A percentile compares a stretch with the other conserved stretches of the same genome.
phyloP scores from a whole-genome alignment of 2,888 invertebrate species.

The Tiphia femorata region DNA sequence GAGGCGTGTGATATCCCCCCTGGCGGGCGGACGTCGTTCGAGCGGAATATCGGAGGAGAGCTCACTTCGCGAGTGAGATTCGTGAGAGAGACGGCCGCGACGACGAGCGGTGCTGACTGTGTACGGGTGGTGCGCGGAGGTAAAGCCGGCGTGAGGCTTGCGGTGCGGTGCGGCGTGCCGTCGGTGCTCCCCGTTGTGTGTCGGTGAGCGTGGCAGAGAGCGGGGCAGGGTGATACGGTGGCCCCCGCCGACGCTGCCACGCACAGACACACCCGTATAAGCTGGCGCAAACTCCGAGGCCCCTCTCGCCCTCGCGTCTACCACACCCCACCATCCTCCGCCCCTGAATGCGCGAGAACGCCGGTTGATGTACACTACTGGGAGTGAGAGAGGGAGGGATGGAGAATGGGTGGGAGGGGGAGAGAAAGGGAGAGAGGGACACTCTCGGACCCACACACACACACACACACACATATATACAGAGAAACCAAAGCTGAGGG shows the following conservation, averaged over 20 bases:
- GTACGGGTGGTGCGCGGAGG: not conserved
- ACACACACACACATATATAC: not conserved
- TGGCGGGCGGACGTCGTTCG: conserved; percentile 32
- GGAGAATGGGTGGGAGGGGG: not conserved
- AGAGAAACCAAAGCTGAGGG: not conserved
- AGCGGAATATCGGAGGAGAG: conserved; percentile 44
- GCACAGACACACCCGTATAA: too few species aligned
- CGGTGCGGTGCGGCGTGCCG: too few species aligned
- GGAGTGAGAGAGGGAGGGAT: conserved; percentile 4
- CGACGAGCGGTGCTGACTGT: conserved; percentile 3
- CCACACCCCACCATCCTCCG: too few species aligned
- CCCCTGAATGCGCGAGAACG: too few species aligned
- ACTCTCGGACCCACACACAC: not conserved
- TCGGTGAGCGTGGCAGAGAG: too few species aligned
- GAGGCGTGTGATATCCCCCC: conserved; percentile 50
- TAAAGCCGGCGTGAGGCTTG: too few species aligned
- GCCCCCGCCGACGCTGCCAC: too few species aligned
- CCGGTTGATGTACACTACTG: too few species aligned
- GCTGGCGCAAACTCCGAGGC: too few species aligned
- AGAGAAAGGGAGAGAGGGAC: conserved; percentile 6
- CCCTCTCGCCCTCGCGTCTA: too few species aligned
- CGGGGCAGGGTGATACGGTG: too few species aligned
- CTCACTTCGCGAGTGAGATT: conserved; percentile 41
- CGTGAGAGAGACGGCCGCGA: conserved; percentile 35
- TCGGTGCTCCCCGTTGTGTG: too few species aligned